Evolutionary conservation across 1,140 invertebrate species (phyloP).

Genomic region (Trinorchestia longiramus): DNA sequence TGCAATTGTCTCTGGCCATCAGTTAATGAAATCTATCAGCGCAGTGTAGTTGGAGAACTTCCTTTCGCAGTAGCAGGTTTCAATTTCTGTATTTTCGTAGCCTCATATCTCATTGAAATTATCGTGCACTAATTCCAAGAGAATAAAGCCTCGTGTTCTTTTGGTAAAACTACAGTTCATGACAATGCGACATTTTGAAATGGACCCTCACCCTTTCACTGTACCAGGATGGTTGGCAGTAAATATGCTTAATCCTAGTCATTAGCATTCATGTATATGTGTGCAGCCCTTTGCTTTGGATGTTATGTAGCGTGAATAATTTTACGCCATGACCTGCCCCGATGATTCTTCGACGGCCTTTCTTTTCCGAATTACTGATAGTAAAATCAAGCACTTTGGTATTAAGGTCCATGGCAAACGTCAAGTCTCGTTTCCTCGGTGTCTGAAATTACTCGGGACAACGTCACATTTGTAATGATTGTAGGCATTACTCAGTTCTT

Average conservation of each 20-base stretch:
- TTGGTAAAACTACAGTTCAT: neutral
- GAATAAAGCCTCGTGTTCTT: neutral
- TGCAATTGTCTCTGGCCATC: neutral
- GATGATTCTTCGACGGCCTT: neutral
- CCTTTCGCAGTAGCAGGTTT: neutral
- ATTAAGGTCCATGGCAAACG: neutral
- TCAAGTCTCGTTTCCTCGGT: conserved; percentile 18
- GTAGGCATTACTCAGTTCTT: conserved; percentile 22
- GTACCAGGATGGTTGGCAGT: neutral
- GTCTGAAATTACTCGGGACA: conserved; percentile 3
- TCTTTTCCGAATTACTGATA: conserved; percentile 16
- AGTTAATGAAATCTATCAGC: neutral
- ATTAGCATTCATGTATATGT: neutral
- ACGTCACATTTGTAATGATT: neutral
- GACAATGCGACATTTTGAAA: neutral
- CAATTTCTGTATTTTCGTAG: neutral
- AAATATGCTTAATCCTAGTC: neutral
- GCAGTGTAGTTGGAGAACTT: neutral
- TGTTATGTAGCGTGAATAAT: neutral
- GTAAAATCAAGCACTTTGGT: conserved; percentile 29
- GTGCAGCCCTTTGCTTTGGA: neutral
- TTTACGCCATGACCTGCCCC: neutral
- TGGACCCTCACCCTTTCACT: neutral
- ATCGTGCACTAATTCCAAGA: neutral
- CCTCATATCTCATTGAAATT: neutral